Conservation (phyloP, 1,140 invertebrate genomes). For the Triops longicaudatus region DNA sequence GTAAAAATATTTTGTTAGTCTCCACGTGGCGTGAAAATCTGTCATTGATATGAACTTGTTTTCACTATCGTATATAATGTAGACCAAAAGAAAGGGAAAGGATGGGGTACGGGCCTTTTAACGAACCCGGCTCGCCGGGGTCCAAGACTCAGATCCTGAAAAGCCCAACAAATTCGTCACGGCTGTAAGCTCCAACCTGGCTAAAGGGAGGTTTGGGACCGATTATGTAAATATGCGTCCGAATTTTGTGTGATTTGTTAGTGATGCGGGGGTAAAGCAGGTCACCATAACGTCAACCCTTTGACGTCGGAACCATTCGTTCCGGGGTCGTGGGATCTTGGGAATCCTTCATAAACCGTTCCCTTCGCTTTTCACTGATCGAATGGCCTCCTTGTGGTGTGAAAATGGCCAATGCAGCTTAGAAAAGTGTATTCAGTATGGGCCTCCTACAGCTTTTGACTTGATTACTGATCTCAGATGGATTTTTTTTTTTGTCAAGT, state of each 20-base stretch:
- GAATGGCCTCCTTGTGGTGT: not conserved
- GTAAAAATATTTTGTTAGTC: not conserved
- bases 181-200: not conserved
- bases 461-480: not conserved
- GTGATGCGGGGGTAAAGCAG: not conserved
- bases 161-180: not conserved
- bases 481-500: not conserved
- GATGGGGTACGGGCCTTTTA: not conserved
- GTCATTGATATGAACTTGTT: not conserved
- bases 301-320: not conserved
- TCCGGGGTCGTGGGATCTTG: conserved; percentile 5
- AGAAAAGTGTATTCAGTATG: not conserved
- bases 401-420: not conserved
- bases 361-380: not conserved
- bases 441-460: not conserved
- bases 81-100: no score
- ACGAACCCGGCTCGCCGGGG: not conserved
- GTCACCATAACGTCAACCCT: not conserved
- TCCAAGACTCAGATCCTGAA: not conserved
- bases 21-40: not conserved
- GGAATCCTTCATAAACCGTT: not conserved
- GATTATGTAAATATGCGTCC: not conserved
- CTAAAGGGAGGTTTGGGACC: not conserved
- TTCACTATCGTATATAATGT: not conserved
- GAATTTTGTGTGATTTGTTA: conserved; percentile 1